These are phyloP conservation scores for Caenorhabditis doughertyi DNA, from an alignment of 2,888 invertebrate species.

Conservation along the genomic window DNA sequence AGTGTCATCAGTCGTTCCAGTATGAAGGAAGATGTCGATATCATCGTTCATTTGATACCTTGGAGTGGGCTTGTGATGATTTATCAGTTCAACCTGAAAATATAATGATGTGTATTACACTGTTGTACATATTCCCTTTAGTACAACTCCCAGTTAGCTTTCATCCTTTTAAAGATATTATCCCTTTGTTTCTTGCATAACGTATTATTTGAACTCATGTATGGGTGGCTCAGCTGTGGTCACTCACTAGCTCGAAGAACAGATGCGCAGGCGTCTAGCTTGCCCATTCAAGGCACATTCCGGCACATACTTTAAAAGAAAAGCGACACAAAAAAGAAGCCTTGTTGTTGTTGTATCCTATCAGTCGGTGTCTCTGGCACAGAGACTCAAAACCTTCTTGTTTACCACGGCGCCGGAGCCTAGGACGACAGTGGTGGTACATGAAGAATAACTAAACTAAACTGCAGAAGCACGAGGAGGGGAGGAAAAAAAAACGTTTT, in stretches of 20 bases:
- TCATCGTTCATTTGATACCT: constrained; percentile 34
- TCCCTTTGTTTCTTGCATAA: too few species aligned
- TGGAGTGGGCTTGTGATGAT: constrained; percentile 31
- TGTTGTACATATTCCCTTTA: too few species aligned
- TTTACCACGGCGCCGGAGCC: constrained; percentile 39
- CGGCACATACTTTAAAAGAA: not conserved
- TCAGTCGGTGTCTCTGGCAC: constrained; percentile 49
- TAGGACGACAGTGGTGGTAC: constrained; percentile 52
- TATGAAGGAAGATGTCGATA: constrained; percentile 54
- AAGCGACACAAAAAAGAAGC: too few species aligned
- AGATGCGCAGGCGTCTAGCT: constrained; percentile 13
- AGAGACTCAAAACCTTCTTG: constrained; percentile 32
- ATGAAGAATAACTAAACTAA: constrained; percentile 56
- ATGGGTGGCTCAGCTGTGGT: constrained; percentile 28
- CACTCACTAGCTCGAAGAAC: constrained; percentile 11
- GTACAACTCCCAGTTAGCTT: too few species aligned
- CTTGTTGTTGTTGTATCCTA: constrained; percentile 53
- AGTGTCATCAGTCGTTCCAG: constrained; percentile 53
- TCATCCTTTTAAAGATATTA: too few species aligned
- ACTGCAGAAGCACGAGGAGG: constrained; percentile 32
- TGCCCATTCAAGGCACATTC: constrained; percentile 37
- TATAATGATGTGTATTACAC: not conserved
- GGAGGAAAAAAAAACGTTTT: constrained; percentile 25
- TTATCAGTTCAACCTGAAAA: constrained; percentile 62
- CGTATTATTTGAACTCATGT: not conserved